Base-by-base conservation (phyloP, 2,113 vertebrate species). In the Barbus barbus region DNA sequence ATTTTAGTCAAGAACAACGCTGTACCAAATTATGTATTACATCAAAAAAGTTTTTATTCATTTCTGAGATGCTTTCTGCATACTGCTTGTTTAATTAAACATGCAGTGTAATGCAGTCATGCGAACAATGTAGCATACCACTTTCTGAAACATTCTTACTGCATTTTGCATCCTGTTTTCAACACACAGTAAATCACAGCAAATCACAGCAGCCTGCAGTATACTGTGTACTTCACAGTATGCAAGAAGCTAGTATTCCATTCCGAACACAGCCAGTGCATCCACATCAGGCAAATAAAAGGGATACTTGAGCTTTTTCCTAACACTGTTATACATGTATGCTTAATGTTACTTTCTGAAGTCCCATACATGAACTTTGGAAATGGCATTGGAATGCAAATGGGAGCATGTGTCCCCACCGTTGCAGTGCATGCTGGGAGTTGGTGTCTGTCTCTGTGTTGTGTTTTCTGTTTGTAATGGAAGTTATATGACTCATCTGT, bases 301-400 rank as follows among this genome's bases (percentile, higher is more conserved):
- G 86, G 83, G 86, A 89, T 89, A 82, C 81, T 60, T 82, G 58
- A 84, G 83, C 56, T 85, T 28, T 53, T 63, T 41, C 51, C 77
- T 22, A 41, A 85, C 58, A 38, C 41, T 67, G 48, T 73, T 83
- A 72, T 72, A 81, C 72, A 86, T 86, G 83, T 84, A 82, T 85
- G 83, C 86, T 75, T 75, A 77, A 82, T 38, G 20, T 80, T 69
- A 61, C 33, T 63, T 28, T 73, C 63, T 71, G 60, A 82, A 38
- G 44, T 77, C 82, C 73, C 46, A 67, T 69, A 85, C 85, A 75
- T 90, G 84, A 91, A 90, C 90, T 92, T 91, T 84, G 86, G 81
- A 91, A 94, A 95, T 95, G 94, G 93, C 93, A 65, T 94, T 93
- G 93, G 94, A 93, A 94, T 94, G 92, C 92, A 95, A 93, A 93